Evolutionary conservation across 2,113 vertebrate species (phyloP), one percentile per base, ranked within the genome.

Genomic region (Corythoichthys haematopterus): DNA sequence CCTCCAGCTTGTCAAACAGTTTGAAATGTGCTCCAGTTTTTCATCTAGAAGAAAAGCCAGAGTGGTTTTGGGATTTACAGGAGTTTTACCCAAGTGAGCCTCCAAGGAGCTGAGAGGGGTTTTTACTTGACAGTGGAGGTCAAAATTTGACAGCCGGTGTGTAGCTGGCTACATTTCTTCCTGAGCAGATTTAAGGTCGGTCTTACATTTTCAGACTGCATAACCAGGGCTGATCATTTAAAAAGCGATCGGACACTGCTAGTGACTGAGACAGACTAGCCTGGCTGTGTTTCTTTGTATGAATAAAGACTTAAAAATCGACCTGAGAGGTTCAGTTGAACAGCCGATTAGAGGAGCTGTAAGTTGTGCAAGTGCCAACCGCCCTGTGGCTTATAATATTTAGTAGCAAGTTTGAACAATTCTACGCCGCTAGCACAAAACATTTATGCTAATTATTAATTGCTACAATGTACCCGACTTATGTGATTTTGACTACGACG

Each of bases 11-110:
- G 87, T 76, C 80, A 75, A 85, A 88, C 79, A 73, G 72, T 81
- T 85, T 86, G 76, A 86, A 71, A 86, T 86, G 76, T 75, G 77
- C 77, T 86, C 66, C 50, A 52, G 63, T 86, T 83, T 88, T 85
- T 77, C 72, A 80, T 80, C 75, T 80, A 73, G 63, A 81, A 87
- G 79, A 88, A 80, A 80, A 66, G 66, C 71, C 78, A 81, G 67
- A 10, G 10, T 6, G 40, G 40, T 33, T 62, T 59, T 82, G 81
- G 84, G 85, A 85, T 85, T 85, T 72, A 80, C 69, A 80, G 75
- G 40, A 79, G 74, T 76, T 77, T 71, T 80, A 82, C 80, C 84
- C 80, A 65, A 88, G 83, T 80, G 68, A 88, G 78, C 70, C 79
- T 65, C 56, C 58, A 9, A 78, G 77, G 52, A 80, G 79, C 68